A percentile compares a stretch with the other conserved stretches of the same genome.
phyloP scores from a whole-genome alignment of 2,797 vertebrate species.

The Muscicapa comitata region DNA sequence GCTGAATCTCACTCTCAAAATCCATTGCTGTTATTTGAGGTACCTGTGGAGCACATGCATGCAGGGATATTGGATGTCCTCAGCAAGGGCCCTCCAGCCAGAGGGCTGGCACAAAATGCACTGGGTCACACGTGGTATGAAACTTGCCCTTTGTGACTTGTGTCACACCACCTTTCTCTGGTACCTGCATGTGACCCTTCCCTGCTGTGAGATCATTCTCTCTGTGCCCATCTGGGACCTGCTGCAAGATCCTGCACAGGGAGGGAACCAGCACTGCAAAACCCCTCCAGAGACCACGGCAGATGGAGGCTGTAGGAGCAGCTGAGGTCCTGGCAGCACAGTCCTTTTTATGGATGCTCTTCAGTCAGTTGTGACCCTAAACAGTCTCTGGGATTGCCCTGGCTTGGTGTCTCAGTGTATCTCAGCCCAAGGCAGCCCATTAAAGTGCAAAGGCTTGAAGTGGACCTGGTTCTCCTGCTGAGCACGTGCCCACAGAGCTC shows the following conservation, averaged over 20 bases:
- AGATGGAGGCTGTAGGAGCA: neutral
- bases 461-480: neutral
- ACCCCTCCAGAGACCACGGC: rapidly evolving
- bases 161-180: neutral
- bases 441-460: neutral
- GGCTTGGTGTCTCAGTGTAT: neutral
- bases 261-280: neutral
- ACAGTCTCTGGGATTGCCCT: neutral
- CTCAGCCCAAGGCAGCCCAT: neutral
- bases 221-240: neutral
- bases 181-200: neutral
- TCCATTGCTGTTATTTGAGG: neutral
- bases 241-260: neutral
- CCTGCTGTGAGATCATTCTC: rapidly evolving
- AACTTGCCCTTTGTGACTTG: neutral
- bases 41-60: neutral
- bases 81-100: neutral
- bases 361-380: neutral
- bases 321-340: neutral
- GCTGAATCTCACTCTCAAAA: neutral
- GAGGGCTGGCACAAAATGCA: neutral
- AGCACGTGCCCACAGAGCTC: neutral
- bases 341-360: neutral
- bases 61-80: neutral
- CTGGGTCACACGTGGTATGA: neutral